These are phyloP conservation scores for Thunnus albacares DNA, from an alignment of 2,797 vertebrate genomes.

Conservation along the genomic window DNA sequence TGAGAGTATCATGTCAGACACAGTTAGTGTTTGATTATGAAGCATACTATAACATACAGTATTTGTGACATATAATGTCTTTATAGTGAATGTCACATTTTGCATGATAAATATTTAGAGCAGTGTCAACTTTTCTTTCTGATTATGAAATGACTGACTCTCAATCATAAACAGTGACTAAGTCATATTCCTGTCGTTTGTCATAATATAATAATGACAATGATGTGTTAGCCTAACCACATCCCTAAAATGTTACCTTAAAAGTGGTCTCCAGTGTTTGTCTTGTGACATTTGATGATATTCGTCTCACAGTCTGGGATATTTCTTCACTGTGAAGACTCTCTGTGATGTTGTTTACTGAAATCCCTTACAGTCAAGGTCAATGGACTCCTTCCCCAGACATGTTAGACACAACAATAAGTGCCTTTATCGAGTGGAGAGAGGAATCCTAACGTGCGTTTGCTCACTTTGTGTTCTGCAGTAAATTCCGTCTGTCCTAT, in stretches of 20 bases:
- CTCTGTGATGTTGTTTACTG: background rate
- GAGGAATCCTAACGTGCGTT: background rate
- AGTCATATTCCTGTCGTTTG: too few species aligned
- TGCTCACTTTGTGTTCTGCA: slow-evolving; percentile 65
- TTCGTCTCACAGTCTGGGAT: background rate
- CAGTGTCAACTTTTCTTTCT: too few species aligned
- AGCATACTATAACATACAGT: too few species aligned
- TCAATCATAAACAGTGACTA: too few species aligned
- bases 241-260: too few species aligned
- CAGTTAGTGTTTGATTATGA: too few species aligned
- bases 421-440: background rate
- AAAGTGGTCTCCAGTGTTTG: background rate
- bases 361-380: slow-evolving; percentile 5
- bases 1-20: too few species aligned
- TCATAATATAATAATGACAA: background rate
- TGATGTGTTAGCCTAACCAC: too few species aligned
- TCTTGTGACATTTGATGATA: background rate
- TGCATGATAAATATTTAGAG: too few species aligned
- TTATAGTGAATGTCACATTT: too few species aligned
- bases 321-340: background rate
- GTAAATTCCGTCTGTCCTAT: slow-evolving; percentile 98
- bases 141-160: too few species aligned
- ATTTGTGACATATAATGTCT: too few species aligned
- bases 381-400: background rate
- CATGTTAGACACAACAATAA: slow-evolving; percentile 7